Evolutionary conservation across 2,888 invertebrate species (phyloP).

Genomic region (Agrotis exclamationis): DNA sequence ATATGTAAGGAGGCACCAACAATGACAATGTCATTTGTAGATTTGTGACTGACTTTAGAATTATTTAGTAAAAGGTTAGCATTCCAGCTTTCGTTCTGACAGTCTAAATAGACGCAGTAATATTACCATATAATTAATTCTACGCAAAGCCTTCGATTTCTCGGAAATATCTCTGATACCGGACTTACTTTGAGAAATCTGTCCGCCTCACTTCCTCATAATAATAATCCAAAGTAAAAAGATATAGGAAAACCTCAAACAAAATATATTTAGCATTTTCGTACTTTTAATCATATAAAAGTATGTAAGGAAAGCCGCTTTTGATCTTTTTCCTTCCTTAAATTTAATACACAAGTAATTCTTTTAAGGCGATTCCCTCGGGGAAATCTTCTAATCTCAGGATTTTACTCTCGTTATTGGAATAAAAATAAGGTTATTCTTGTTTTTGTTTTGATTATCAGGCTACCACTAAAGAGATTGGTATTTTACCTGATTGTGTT

Average conservation of each 20-base stretch:
- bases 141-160: no score
- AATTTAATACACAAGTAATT: slow-evolving; percentile 53
- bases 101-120: no score
- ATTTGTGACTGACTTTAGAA: no score
- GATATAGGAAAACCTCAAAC: not conserved
- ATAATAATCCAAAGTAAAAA: not conserved
- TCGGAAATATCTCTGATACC: no score
- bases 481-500: slow-evolving; percentile 5
- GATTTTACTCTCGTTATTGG: slow-evolving; percentile 50
- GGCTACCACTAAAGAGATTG: slow-evolving; percentile 23
- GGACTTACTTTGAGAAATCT: not conserved
- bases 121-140: no score
- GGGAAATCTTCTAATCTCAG: slow-evolving; percentile 49
- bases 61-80: no score
- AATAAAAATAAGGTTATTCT: slow-evolving; percentile 42
- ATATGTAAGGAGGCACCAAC: no score
- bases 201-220: not conserved
- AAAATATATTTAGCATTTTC: slow-evolving; percentile 1
- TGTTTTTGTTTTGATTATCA: slow-evolving; percentile 50
- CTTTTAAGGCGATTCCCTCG: slow-evolving; percentile 49
- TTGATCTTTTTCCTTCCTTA: slow-evolving; percentile 45
- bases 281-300: slow-evolving; percentile 24
- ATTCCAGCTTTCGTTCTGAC: no score
- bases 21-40: no score
- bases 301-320: slow-evolving; percentile 22